Evolutionary conservation across 2,797 vertebrate species (phyloP), one percentile per base, ranked within the genome.

Genomic region (Uromys caudimaculatus): DNA sequence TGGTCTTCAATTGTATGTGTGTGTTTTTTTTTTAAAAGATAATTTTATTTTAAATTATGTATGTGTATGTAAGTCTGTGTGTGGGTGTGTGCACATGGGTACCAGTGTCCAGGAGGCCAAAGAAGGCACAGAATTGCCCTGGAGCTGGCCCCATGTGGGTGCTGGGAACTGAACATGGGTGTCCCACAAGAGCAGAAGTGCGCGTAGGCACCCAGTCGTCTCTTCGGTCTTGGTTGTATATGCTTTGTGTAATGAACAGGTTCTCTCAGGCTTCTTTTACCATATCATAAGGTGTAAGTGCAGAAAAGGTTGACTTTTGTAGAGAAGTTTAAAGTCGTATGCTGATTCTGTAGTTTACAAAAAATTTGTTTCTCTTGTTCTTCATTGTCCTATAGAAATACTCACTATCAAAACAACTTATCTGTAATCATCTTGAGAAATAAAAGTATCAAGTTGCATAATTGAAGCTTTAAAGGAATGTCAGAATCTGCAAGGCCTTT

Each of bases 321-420:
- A 41, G 92, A 76, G 47, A 75, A 89, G 89, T 93, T 94, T 64
- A 71, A 95, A 94, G 32, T 8, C 19, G 64, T 95, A 90, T 78
- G 12, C 32, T 76, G 87, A 93, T 93, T 95, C 94, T 81, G 56
- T 83, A 23, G 69, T 56, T 91, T 85, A 62, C 12, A 85, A 52
- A 94, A 79, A 73, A 24, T 82, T 38, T 81, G 67, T 90, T 67
- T 19, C 13, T 56, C 29, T 84, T 77, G 23, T 81, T 90, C n/a
- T 88, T 85, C 71, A 32, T 67, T 94, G 38, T 95, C 76, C 90
- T 79, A 11, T 54, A 69, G 60, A 73, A 83, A 90, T 90, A 13
- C 56, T 58, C 71, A 77, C 2, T 85, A 32, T 89, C 50, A 60
- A 85, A 96, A 71, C 12, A 2, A 58, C 27, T 91, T 94, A 41